Percentiles rank a stretch among this genome's conserved stretches.
These are phyloP conservation scores for Catharus minimus DNA, from an alignment of 2,113 vertebrate genomes.

Conservation along the genomic window DNA sequence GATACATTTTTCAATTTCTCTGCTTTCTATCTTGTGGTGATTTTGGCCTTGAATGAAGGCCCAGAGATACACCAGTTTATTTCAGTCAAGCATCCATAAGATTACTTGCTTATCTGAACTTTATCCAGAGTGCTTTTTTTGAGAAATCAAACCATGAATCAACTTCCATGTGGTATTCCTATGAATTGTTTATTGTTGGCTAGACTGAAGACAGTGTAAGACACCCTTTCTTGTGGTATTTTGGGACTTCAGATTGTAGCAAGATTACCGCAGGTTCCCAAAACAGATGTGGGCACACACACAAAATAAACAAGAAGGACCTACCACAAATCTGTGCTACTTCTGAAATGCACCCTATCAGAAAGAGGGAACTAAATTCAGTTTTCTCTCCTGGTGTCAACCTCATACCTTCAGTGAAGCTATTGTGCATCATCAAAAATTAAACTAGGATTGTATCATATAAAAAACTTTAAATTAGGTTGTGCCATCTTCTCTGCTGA, in stretches of 20 bases:
- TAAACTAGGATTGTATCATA: fast-evolving
- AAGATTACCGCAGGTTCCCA: background rate
- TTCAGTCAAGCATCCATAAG: conserved; percentile 1
- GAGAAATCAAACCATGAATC: conserved; percentile 49
- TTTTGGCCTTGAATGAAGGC: background rate
- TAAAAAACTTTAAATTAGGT: background rate
- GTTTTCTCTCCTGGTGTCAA: background rate
- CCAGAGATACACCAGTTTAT: background rate
- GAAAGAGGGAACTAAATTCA: background rate
- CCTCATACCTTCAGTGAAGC: background rate
- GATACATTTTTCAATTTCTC: background rate
- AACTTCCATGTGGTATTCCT: conserved; percentile 12
- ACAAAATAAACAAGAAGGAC: conserved; percentile 6
- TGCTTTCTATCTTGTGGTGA: conserved; percentile 15
- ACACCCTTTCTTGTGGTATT: conserved; percentile 41
- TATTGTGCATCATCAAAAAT: background rate
- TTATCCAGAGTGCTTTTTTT: conserved; percentile 19
- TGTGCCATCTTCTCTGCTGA: background rate
- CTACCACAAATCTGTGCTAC: background rate
- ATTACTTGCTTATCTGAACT: conserved; percentile 39
- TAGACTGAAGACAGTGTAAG: background rate
- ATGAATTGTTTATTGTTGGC: conserved; percentile 17
- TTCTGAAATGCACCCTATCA: background rate
- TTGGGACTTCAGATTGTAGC: background rate
- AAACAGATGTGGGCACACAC: background rate